These are phyloP conservation scores for Pristis pectinata DNA, from an alignment of 2,797 vertebrate genomes.

Conservation along the genomic window DNA sequence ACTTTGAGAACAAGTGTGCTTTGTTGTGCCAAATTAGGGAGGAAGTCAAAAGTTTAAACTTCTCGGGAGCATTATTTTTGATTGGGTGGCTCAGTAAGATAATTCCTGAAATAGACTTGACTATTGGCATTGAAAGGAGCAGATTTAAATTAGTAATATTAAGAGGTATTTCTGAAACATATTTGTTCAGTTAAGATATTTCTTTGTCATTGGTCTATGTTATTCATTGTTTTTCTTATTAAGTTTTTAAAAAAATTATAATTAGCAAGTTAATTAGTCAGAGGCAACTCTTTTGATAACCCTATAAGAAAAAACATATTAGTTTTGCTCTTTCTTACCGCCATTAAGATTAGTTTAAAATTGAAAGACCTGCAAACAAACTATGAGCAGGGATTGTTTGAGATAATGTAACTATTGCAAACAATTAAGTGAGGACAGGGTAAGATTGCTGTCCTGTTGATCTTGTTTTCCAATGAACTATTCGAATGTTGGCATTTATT, in stretches of 20 bases:
- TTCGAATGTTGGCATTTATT: not conserved
- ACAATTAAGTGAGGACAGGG: not conserved
- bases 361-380: not conserved
- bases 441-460: not conserved
- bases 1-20: not conserved
- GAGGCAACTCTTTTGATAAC: not conserved
- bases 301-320: not conserved
- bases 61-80: not conserved
- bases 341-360: constrained; percentile 17
- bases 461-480: not conserved
- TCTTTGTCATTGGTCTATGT: not conserved
- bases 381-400: not conserved
- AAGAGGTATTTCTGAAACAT: not conserved
- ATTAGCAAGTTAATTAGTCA: not conserved
- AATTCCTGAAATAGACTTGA: not conserved
- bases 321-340: not conserved
- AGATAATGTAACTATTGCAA: not conserved
- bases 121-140: not conserved
- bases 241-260: not conserved
- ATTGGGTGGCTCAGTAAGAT: not conserved
- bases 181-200: not conserved
- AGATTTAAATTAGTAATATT: not conserved
- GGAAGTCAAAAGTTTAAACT: not conserved
- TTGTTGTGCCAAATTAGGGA: not conserved
- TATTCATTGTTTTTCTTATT: not conserved